Base-by-base conservation (phyloP, 2,113 vertebrate species). In the Myiopsitta monachus region DNA sequence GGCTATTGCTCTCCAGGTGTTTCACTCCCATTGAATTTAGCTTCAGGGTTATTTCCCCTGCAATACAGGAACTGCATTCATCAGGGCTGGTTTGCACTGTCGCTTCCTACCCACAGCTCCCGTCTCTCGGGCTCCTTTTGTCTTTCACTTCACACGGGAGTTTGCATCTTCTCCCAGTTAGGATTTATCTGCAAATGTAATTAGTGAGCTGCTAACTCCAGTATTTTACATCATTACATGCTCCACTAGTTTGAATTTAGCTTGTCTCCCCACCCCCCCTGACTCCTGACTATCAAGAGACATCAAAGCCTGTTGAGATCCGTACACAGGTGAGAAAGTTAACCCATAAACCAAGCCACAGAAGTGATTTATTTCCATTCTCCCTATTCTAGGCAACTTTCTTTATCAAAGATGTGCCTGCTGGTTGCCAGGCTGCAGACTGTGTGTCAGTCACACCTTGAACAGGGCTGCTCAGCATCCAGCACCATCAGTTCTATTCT, bases 401-500 rank as follows among this genome's bases (percentile, higher is more conserved):
- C 75, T 83, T 72, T 47, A 18, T 18, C 30, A 7, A 54, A 89
- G 77, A 36, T 30, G 51, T 1, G 5, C 57, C 89, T 13, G 43
- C 74, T 14, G 38, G 75, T 94, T 95, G 90, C 92, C 88, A 93
- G 94, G 82, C 76, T 94, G 90, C 83, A 78, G 70, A 6, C 44
- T 49, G 83, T 31, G 47, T 33, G 62, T 52, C 83, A 73, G 39
- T 59, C 30, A 55, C 66, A 84, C 66, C 77, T 28, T 3, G 18
- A 88, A 63, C 49, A 22, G 0, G 4, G 69, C 81, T 33, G 49
- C 43, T 66, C 69, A 36, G 68, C 93, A 90, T 5, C 90, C 91
- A 62, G 7, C 74, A 39, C n/a, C 72, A 67, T 4, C 68, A 43
- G 49, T 41, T 83, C 43, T 4, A 8, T 21, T 43, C 39, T 55